Base-by-base conservation (phyloP, 1,140 invertebrate species). In the Drosophila pachea region DNA sequence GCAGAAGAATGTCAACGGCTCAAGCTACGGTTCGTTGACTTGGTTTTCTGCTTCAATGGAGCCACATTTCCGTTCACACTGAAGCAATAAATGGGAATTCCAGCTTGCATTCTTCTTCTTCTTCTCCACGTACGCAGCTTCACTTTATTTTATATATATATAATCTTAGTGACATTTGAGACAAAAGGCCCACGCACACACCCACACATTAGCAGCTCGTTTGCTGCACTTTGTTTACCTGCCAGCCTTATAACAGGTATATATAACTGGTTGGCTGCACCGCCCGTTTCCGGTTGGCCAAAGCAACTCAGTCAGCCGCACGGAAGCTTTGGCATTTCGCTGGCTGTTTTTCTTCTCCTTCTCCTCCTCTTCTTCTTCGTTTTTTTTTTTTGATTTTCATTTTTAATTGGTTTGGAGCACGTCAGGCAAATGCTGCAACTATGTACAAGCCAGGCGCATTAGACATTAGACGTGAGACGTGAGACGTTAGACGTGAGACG, bases 391-490 rank as follows among this genome's bases (percentile, higher is more conserved):
- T 5, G 5, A 6, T 16, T 45, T 45, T 45, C 16, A 3, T 22
- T 45, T 50, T 82, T 77, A 82, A 40, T 91, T 90, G 55, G 92
- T 92, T 4, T 94, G 94, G 89, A 97, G 96, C 73, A 94, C 92
- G 40, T 89, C 77, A 93, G 94, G 90, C 63, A 73, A 81, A 56
- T 62, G 43, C 49, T 40, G 42, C 45, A 77, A 73, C 69, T 68
- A 68, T 73, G 52, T 43, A 38, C 40, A 40, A 59, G 22, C 22
- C 29, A 12, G 36, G 36, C 52, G 16, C 36, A 7, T 42, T 22
- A 40, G 59, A 61, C 33, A 50, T 22, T 40, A 22, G 22, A 22
- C 59, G 59, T 50, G 40, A 29, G 14, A 16, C 35, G 42, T 52
- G 33, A 42, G 45, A 59, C 45, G 33, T 66, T 59, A 40, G 59